These are phyloP conservation scores for Mormyrops boulengeri DNA, from an alignment of 2,797 vertebrate species.

Conservation along the genomic window DNA sequence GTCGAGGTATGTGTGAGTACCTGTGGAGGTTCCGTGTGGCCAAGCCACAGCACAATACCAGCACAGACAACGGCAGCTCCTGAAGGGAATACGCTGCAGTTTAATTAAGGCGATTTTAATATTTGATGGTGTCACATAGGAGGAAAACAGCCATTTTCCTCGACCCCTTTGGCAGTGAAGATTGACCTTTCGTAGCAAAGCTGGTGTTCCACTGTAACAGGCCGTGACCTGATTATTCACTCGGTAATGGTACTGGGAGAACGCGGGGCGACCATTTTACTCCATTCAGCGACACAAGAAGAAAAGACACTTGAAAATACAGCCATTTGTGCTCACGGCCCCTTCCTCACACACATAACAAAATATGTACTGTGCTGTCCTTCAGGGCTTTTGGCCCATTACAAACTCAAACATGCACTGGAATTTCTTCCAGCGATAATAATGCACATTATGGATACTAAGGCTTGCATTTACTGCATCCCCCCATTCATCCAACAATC, in stretches of 20 bases:
- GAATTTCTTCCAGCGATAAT: neutral
- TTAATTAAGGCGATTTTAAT: slow-evolving; percentile 37
- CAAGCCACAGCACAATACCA: neutral
- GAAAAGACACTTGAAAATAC: slow-evolving; percentile 19
- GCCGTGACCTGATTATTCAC: slow-evolving; percentile 35
- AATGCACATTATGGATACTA: neutral
- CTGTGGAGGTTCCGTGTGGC: neutral
- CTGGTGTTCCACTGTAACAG: slow-evolving; percentile 30
- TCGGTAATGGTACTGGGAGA: slow-evolving; percentile 16
- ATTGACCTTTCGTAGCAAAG: slow-evolving; percentile 35
- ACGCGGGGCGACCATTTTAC: neutral
- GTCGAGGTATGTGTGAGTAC: neutral
- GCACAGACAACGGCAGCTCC: neutral
- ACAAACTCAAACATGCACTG: neutral
- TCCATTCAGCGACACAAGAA: neutral
- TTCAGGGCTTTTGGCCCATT: neutral
- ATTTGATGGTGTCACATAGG: slow-evolving; percentile 21
- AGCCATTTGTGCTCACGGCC: neutral
- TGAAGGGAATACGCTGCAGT: neutral
- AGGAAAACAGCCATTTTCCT: slow-evolving; percentile 19
- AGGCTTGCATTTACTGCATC: neutral
- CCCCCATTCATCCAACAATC: neutral
- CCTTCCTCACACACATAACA: neutral
- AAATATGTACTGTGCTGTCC: neutral
- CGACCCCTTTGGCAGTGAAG: slow-evolving; percentile 32